These are phyloP conservation scores for Crocodylus rhombifer DNA, from an alignment of 2,797 vertebrate species.

Conservation along the genomic window DNA sequence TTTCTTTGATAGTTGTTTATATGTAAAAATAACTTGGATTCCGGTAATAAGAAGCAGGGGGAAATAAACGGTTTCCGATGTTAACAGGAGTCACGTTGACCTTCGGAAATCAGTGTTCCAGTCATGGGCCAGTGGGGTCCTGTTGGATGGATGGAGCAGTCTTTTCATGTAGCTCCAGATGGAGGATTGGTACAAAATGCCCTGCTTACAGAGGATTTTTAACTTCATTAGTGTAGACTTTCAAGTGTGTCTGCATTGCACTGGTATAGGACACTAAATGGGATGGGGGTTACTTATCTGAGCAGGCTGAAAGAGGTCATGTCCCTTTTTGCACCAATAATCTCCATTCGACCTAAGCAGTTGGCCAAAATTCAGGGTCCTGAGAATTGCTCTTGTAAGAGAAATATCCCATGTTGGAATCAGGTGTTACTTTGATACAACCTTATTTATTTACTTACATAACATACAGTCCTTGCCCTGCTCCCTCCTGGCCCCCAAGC, in stretches of 20 bases:
- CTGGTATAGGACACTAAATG: slow-evolving; percentile 36
- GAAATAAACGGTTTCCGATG: slow-evolving; percentile 6
- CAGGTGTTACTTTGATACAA: neutral
- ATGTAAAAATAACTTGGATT: slow-evolving; percentile 41
- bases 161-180: slow-evolving; percentile 6
- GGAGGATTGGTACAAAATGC: neutral
- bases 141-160: slow-evolving; percentile 17
- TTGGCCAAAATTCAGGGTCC: slow-evolving; percentile 21
- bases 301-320: neutral
- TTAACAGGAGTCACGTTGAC: slow-evolving; percentile 51
- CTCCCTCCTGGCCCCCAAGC: neutral
- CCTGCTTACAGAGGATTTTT: neutral
- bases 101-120: slow-evolving; percentile 26
- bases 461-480: neutral
- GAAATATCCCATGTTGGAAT: neutral
- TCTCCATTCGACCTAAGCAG: slow-evolving; percentile 7
- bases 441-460: neutral
- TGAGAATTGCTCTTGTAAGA: slow-evolving; percentile 16
- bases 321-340: neutral
- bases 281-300: slow-evolving; percentile 9
- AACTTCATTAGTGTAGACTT: neutral
- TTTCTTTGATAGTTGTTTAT: neutral
- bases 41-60: slow-evolving; percentile 14
- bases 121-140: neutral
- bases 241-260: neutral